These are phyloP conservation scores for Hydrophis major DNA, from an alignment of 2,797 vertebrate genomes.

Conservation along the genomic window DNA sequence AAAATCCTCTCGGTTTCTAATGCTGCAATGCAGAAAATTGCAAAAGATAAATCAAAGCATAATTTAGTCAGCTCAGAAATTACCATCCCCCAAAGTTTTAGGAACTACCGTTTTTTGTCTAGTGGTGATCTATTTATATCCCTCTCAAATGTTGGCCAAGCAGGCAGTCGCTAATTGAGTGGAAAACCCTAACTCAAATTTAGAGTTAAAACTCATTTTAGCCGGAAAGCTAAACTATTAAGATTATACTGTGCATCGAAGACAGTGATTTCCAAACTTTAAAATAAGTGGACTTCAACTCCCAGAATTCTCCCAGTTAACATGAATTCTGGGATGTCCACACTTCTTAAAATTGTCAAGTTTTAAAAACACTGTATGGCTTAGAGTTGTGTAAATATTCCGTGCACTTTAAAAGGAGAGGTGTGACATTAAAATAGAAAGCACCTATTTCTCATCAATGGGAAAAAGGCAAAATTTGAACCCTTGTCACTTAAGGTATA, in stretches of 20 bases:
- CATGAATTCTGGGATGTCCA: background rate
- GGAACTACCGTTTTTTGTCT: background rate
- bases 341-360: background rate
- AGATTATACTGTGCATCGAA: background rate
- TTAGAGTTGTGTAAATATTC: background rate
- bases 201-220: background rate
- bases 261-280: background rate
- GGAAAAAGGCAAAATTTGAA: background rate
- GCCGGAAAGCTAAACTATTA: background rate
- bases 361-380: background rate
- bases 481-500: background rate
- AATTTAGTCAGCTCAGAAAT: background rate
- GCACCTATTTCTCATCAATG: background rate
- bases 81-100: background rate
- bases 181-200: background rate
- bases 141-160: background rate
- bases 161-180: background rate
- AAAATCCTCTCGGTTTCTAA: slow-evolving; percentile 10
- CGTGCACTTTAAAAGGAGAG: background rate
- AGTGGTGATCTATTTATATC: too few relatives aligned
- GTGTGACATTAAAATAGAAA: background rate
- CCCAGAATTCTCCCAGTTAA: background rate
- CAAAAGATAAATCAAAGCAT: background rate
- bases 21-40: background rate
- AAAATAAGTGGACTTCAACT: background rate